Conservation (phyloP, 2,797 vertebrate species). For the Muscicapa striata region DNA sequence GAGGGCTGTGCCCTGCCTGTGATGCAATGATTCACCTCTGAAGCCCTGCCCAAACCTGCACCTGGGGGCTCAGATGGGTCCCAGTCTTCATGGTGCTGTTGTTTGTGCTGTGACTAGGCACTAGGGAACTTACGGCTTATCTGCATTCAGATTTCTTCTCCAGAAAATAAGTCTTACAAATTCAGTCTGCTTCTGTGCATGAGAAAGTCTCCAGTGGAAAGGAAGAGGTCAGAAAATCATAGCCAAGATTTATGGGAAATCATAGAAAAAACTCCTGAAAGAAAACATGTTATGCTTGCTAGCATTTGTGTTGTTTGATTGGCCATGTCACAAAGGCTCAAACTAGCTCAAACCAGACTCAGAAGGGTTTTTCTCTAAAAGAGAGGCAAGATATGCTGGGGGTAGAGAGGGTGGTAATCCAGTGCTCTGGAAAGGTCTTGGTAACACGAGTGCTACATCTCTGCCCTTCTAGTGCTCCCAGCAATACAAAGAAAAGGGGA, state of each 20-base stretch:
- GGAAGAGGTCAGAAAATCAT: neutral
- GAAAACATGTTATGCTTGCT: neutral
- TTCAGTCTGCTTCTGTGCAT: neutral
- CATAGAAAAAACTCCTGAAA: neutral
- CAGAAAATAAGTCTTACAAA: neutral
- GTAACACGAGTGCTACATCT: accelerated
- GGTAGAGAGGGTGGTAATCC: accelerated
- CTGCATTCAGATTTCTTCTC: neutral
- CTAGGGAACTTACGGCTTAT: neutral
- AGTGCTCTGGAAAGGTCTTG: neutral
- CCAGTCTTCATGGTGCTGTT: neutral
- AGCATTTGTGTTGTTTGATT: neutral
- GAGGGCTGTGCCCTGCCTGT: neutral
- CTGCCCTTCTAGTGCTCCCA: neutral
- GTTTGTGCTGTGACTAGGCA: accelerated
- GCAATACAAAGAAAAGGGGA: neutral
- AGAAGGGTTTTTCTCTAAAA: neutral
- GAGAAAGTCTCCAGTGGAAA: neutral
- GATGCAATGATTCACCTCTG: accelerated
- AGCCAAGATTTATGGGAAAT: neutral
- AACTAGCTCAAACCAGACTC: neutral
- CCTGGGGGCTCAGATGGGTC: neutral
- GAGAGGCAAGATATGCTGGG: neutral
- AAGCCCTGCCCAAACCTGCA: neutral
- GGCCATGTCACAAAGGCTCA: neutral